Conservation (phyloP, 2,797 vertebrate genomes). For the Micrastur ruficollis region DNA sequence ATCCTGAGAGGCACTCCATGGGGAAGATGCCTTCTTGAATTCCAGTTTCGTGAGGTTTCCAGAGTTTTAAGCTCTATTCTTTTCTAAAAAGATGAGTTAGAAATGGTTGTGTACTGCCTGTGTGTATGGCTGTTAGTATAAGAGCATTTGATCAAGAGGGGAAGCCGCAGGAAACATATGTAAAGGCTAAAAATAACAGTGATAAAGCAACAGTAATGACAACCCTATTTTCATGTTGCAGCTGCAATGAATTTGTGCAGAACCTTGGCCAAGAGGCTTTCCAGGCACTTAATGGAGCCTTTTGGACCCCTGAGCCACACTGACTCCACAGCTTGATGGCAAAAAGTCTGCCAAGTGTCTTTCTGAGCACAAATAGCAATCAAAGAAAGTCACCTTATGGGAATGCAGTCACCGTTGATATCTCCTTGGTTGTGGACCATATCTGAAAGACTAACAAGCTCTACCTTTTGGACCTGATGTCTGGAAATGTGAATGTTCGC, state of each 20-base stretch:
- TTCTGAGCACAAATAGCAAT: neutral
- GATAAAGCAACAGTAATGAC: neutral
- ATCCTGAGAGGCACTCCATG: neutral
- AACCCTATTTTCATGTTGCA: neutral
- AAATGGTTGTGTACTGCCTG: neutral
- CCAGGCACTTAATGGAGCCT: neutral
- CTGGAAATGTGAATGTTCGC: neutral
- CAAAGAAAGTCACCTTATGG: neutral
- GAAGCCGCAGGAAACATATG: neutral
- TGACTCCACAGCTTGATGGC: neutral
- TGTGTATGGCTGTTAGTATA: neutral
- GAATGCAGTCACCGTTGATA: neutral
- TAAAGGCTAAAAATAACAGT: neutral
- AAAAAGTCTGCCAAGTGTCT: neutral
- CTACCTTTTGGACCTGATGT: neutral
- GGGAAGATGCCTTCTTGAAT: neutral
- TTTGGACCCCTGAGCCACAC: neutral
- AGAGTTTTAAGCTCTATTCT: neutral
- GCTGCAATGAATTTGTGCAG: neutral
- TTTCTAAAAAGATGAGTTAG: neutral
- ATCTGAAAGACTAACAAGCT: neutral
- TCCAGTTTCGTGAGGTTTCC: neutral
- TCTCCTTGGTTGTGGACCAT: neutral
- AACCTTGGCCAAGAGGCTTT: neutral
- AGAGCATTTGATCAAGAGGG: neutral